A percentile compares a stretch with the other conserved stretches of the same genome.
Conservation (phyloP, 2,888 invertebrate genomes). For the Dysmachus trigonus region DNA sequence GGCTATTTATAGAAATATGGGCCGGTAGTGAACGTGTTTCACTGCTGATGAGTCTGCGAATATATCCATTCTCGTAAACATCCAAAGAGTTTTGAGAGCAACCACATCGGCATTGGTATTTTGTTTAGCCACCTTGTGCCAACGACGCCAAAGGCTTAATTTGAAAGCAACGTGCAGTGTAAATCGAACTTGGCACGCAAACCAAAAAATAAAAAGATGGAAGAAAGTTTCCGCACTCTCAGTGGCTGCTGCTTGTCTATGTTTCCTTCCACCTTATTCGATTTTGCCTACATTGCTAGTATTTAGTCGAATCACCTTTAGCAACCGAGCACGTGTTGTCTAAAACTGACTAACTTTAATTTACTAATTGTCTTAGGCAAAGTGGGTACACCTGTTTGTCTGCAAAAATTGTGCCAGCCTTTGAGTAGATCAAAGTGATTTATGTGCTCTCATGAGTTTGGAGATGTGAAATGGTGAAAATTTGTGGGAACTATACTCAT, state of each 20-base stretch:
- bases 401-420: not conserved
- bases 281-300: not conserved
- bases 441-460: not conserved
- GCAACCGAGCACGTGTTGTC: slow-evolving; percentile 3
- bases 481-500: not conserved
- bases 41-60: not conserved
- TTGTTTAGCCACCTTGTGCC: not conserved
- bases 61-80: not conserved
- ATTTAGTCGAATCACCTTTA: slow-evolving; percentile 28
- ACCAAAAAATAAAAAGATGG: not conserved
- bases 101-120: not conserved
- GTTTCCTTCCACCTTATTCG: not conserved
- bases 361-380: not conserved
- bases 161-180: not conserved
- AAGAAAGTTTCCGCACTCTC: slow-evolving; percentile 21
- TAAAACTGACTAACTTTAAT: not conserved
- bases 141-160: not conserved
- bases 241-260: not conserved
- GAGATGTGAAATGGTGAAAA: not conserved
- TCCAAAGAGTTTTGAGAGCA: not conserved
- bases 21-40: not conserved
- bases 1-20: not conserved
- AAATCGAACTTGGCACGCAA: slow-evolving; percentile 11
- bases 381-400: not conserved
- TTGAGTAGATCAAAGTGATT: not conserved